Conservation (phyloP, 2,888 invertebrate species). For the Rotaria macrura region DNA sequence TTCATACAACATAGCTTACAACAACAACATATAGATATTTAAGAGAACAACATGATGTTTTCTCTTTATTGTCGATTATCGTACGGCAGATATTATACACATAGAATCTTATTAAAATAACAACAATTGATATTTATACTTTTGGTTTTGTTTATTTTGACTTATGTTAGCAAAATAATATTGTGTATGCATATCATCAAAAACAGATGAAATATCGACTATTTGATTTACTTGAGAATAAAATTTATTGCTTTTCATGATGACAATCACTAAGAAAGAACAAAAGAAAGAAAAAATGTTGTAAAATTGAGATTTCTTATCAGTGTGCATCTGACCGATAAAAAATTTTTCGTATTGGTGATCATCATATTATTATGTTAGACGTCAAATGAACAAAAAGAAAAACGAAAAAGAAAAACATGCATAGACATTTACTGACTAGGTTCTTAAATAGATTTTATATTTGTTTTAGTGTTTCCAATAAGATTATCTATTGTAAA, state of each 20-base stretch:
- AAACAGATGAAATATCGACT: too few species aligned
- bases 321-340: too few species aligned
- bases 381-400: too few species aligned
- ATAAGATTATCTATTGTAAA: not conserved
- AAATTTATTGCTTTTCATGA: not conserved
- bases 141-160: not conserved
- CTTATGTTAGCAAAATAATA: not conserved
- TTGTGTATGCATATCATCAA: too few species aligned
- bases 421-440: too few species aligned
- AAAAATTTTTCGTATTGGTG: too few species aligned
- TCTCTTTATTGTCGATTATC: not conserved
- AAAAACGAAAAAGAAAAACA: too few species aligned
- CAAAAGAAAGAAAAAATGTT: too few species aligned
- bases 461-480: not conserved
- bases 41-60: not conserved
- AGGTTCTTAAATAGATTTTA: too few species aligned
- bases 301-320: too few species aligned
- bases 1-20: not conserved
- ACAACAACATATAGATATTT: not conserved
- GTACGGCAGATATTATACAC: not conserved
- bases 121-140: not conserved
- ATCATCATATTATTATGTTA: too few species aligned
- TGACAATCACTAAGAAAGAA: too few species aligned
- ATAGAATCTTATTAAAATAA: not conserved
- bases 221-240: not conserved